Conservation (phyloP, 2,797 vertebrate genomes). For the Lindbergichthys nudifrons region DNA sequence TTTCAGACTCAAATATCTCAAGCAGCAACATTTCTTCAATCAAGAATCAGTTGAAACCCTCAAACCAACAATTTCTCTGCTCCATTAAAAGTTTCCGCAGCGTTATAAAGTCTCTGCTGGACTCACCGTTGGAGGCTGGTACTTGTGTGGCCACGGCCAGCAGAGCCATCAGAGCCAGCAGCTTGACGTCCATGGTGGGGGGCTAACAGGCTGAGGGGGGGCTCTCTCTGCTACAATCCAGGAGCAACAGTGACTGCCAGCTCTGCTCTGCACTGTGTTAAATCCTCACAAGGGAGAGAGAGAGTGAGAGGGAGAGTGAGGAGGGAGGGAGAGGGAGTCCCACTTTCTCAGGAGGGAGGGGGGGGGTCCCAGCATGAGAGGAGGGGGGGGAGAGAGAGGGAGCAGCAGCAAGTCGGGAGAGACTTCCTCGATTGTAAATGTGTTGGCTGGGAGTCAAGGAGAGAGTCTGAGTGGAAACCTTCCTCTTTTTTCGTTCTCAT, state of each 20-base stretch:
- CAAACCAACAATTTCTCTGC: not conserved
- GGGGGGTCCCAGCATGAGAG: constrained; percentile 59
- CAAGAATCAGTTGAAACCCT: not conserved
- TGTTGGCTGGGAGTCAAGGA: constrained; percentile 82
- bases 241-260: constrained; percentile 75
- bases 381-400: constrained; percentile 60
- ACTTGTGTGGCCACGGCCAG: constrained; percentile 82
- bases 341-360: constrained; percentile 79
- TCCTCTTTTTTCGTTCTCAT: constrained; percentile 20
- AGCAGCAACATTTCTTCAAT: not conserved
- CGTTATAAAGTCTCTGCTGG: not conserved
- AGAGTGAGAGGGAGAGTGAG: constrained; percentile 32
- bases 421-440: constrained; percentile 87
- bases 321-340: constrained; percentile 73
- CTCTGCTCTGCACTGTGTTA: constrained; percentile 74
- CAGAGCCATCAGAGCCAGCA: constrained; percentile 85
- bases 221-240: constrained; percentile 79
- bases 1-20: not conserved
- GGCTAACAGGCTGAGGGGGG: constrained; percentile 51
- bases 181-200: constrained; percentile 89
- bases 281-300: constrained; percentile 68
- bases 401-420: constrained; percentile 74
- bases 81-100: not conserved
- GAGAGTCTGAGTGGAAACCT: constrained; percentile 61
- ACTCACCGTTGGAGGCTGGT: constrained; percentile 87